Percentiles rank a stretch among this genome's conserved stretches.
Evolutionary conservation across 2,797 vertebrate species (phyloP).

Genomic region (Helicolenus hilgendorfi): DNA sequence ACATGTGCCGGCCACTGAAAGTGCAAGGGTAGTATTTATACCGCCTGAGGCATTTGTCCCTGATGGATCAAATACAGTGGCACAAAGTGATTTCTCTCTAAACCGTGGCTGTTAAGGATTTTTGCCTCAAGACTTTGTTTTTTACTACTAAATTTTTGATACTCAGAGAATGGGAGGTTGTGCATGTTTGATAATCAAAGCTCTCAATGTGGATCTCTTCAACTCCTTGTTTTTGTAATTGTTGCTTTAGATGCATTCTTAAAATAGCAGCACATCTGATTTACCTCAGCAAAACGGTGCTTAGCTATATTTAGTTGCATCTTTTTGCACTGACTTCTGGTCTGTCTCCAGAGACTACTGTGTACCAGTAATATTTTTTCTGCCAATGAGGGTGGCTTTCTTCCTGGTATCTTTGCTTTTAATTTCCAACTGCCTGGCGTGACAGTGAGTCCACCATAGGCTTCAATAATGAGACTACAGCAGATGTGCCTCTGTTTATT

Average conservation of each 20-base stretch:
- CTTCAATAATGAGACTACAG: slow-evolving; percentile 59
- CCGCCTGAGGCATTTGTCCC: not conserved
- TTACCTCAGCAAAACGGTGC: slow-evolving; percentile 8
- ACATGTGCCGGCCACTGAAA: not conserved
- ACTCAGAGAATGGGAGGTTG: not conserved
- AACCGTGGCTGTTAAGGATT: not conserved
- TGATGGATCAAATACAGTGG: not conserved
- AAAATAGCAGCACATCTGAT: slow-evolving; percentile 29
- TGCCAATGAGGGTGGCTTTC: slow-evolving; percentile 33
- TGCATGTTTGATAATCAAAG: not conserved
- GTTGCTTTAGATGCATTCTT: not conserved
- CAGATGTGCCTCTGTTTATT: slow-evolving; percentile 74
- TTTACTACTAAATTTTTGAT: not conserved
- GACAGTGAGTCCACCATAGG: slow-evolving; percentile 45
- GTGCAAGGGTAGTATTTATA: not conserved
- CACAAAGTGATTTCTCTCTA: not conserved
- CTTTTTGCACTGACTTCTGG: slow-evolving; percentile 26
- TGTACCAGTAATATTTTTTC: slow-evolving; percentile 24
- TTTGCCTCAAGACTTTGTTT: not conserved
- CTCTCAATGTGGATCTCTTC: not conserved
- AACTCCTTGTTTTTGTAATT: not conserved
- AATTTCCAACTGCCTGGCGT: slow-evolving; percentile 70
- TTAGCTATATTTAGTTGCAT: slow-evolving; percentile 62
- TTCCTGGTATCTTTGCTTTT: slow-evolving; percentile 55
- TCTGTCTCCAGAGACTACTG: slow-evolving; percentile 28